Base-by-base conservation (phyloP, 2,113 vertebrate species). In the Pituophis catenifer region DNA sequence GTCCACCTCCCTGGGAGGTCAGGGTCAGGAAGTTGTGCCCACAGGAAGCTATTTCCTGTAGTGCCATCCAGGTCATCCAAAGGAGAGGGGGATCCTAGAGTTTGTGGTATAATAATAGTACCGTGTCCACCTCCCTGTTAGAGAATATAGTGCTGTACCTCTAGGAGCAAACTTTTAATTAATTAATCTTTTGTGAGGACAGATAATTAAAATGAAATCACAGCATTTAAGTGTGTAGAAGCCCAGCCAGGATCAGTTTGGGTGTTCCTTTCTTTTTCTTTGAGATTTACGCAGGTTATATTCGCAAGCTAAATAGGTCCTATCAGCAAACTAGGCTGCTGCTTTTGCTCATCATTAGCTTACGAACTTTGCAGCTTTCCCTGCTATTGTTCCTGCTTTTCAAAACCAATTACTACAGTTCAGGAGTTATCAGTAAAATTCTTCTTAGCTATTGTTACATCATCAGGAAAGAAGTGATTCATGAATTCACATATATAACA, bases 321-420 rank as follows among this genome's bases (percentile, higher is more conserved):
- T 19, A 26, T 54, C 48, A 70, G 50, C 0, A 62, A 1, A 57
- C 53, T 53, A 19, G 93, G 1, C 93, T 94, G 95, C 91, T 94
- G 55, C 6, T n/a, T 70, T 92, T 92, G 24, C 88, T 38, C 57
- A 91, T 86, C 53, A 93, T 95, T 89, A 93, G 95, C 95, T 93
- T 65, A 86, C 48, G 88, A 38, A 53, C 81, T 94, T 90, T 94
- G 55, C 62, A 93, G 93, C 93, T 55, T 58, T 59, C 12, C n/a
- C 86, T n/a, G 19, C 54, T 86, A 26, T 8, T 89, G 15, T 44
- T 75, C 21, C 53, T 24, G 44, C 89, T 59, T 55, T 58, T 52
- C 5, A 86, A 86, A 86, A 89, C 26, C 15, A 8, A 52, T 65
- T 48, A 29, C 50, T 89, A 21, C 29, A 38, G 3, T 86, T 54